phyloP scores from a whole-genome alignment of 2,797 vertebrate genomes.

The Silurus aristotelis region DNA sequence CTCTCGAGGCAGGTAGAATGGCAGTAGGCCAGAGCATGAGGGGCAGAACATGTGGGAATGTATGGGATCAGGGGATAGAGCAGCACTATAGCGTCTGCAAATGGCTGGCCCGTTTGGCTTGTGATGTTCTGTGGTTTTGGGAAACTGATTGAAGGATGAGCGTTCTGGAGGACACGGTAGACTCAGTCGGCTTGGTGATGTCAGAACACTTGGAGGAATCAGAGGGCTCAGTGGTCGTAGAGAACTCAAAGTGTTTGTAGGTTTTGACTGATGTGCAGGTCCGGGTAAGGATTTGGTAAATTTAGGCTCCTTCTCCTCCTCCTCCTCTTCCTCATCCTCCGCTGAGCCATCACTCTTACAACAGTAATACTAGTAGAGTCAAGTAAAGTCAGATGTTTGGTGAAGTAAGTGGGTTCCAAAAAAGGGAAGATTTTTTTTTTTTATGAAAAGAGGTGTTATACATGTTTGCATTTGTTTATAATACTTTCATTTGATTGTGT shows the following conservation, averaged over 20 bases:
- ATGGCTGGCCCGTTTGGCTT: constrained; percentile 82
- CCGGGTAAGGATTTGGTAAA: constrained; percentile 48
- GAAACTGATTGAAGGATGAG: constrained; percentile 63
- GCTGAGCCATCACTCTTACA: constrained; percentile 90
- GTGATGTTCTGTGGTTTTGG: constrained; percentile 77
- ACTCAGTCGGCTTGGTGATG: constrained; percentile 64
- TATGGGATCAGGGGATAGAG: constrained; percentile 70
- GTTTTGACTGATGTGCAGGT: constrained; percentile 60
- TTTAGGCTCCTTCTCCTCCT: constrained; percentile 75
- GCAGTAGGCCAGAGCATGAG: constrained; percentile 81
- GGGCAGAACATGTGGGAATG: constrained; percentile 82
- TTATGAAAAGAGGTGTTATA: neutral
- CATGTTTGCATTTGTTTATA: neutral
- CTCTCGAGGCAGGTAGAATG: constrained; percentile 85
- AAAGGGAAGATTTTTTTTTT: neutral
- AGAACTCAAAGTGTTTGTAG: constrained; percentile 62
- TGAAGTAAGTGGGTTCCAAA: neutral
- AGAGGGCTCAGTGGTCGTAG: constrained; percentile 62
- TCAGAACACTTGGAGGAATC: constrained; percentile 66
- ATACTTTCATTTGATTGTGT: neutral
- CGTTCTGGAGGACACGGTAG: constrained; percentile 61
- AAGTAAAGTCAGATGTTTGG: neutral
- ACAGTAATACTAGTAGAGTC: constrained; percentile 88
- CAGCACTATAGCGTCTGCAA: constrained; percentile 73
- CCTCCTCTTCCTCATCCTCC: constrained; percentile 82